Conservation (phyloP, 2,113 vertebrate genomes). For the Erinaceus europaeus region DNA sequence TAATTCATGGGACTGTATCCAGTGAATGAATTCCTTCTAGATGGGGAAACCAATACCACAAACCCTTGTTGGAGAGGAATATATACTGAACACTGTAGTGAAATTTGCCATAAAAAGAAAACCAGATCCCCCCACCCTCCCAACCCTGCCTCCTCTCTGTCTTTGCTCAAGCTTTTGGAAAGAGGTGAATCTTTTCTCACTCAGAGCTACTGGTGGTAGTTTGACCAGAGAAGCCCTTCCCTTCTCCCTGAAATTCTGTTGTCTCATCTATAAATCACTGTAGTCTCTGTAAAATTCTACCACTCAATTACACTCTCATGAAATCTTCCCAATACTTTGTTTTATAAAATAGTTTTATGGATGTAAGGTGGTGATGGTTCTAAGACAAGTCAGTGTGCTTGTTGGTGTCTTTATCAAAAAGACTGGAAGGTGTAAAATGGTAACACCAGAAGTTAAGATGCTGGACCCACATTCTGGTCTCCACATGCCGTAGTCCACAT, state of each 20-base stretch:
- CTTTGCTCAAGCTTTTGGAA: neutral
- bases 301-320: rapidly evolving
- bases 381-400: neutral
- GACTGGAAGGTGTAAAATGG: neutral
- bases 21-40: neutral
- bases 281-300: neutral
- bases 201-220: too few species aligned
- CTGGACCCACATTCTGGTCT: neutral
- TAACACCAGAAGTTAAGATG: neutral
- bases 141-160: too few species aligned
- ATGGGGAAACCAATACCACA: neutral
- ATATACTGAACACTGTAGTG: neutral
- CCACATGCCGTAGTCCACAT: neutral
- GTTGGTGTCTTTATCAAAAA: neutral
- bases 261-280: neutral
- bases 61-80: neutral
- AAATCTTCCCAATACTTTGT: neutral
- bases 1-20: neutral
- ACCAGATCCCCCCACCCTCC: neutral
- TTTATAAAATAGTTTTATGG: neutral
- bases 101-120: neutral
- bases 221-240: neutral
- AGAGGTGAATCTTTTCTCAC: neutral
- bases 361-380: neutral
- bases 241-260: neutral